Evolutionary conservation across 1,140 invertebrate genomes (phyloP).

Genomic region (Ceratosolen solmsi): DNA sequence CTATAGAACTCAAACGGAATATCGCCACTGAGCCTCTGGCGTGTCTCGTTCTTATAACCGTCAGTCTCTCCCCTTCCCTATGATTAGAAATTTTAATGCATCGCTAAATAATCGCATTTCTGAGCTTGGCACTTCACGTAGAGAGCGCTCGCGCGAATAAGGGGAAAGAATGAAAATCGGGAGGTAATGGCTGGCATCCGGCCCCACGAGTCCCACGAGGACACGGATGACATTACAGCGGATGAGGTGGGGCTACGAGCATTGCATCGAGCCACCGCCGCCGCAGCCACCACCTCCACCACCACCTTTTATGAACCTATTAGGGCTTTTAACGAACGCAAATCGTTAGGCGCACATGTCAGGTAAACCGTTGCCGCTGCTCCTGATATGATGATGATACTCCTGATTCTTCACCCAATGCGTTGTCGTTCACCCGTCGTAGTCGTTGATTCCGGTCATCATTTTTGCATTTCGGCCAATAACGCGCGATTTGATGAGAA

Average conservation of each 20-base stretch:
- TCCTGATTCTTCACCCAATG: too few relatives aligned
- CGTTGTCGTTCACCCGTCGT: slow-evolving; percentile 17
- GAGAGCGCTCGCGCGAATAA: slow-evolving; percentile 2
- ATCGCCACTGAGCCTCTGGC: too few relatives aligned
- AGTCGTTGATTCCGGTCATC: slow-evolving; percentile 24
- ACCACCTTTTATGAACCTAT: slow-evolving; percentile 64
- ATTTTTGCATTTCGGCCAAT: too few relatives aligned
- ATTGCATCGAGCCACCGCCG: slow-evolving; percentile 33
- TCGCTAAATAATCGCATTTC: slow-evolving; percentile 52
- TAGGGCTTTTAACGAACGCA: slow-evolving; percentile 57
- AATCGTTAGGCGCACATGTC: too few relatives aligned
- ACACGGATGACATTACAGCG: slow-evolving; percentile 62
- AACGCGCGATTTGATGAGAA: too few relatives aligned
- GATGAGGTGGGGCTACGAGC: slow-evolving; percentile 66
- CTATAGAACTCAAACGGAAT: too few relatives aligned
- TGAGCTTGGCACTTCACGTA: slow-evolving; percentile 36
- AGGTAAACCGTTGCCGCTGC: too few relatives aligned
- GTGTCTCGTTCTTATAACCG: too few relatives aligned
- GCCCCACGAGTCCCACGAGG: slow-evolving; percentile 53
- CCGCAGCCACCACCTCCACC: too few relatives aligned
- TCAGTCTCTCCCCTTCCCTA: neutral
- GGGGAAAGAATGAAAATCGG: slow-evolving; percentile 49
- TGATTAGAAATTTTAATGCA: slow-evolving; percentile 58
- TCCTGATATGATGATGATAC: too few relatives aligned
- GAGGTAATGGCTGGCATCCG: slow-evolving; percentile 65